phyloP scores from a whole-genome alignment of 2,888 invertebrate species.

The Drosophila neutralis region DNA sequence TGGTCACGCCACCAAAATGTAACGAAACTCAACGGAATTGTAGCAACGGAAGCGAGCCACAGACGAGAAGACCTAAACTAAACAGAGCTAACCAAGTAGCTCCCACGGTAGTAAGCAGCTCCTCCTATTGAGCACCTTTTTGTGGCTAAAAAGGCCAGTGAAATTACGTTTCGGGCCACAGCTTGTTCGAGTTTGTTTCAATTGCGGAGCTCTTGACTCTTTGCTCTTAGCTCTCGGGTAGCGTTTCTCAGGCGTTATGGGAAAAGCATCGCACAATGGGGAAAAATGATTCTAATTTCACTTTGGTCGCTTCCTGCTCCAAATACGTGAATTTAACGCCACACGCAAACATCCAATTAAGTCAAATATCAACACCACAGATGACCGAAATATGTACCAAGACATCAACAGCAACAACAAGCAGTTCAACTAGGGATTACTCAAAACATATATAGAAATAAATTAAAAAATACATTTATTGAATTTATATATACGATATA shows the following conservation, averaged over 20 bases:
- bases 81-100: conserved; percentile 50
- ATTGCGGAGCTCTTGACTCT: conserved; percentile 3
- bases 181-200: conserved; percentile 32
- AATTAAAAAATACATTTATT: background rate
- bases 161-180: conserved; percentile 65
- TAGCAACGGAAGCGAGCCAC: conserved; percentile 68
- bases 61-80: background rate
- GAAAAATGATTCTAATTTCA: conserved; percentile 54
- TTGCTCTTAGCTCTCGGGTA: conserved; percentile 19
- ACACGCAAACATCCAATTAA: conserved; percentile 72
- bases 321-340: conserved; percentile 66
- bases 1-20: conserved; percentile 78
- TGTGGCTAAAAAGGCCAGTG: conserved; percentile 72
- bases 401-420: conserved; percentile 9
- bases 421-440: conserved; percentile 3
- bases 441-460: conserved; percentile 3
- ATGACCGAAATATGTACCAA: conserved; percentile 10
- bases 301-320: conserved; percentile 73
- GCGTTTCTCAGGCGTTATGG: conserved; percentile 63
- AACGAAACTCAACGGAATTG: conserved; percentile 63
- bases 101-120: conserved; percentile 74
- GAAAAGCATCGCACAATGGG: conserved; percentile 53
- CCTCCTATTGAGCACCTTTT: conserved; percentile 64
- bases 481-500: background rate
- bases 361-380: conserved; percentile 24